phyloP scores from a whole-genome alignment of 2,113 vertebrate species.

The Lonchura striata region DNA sequence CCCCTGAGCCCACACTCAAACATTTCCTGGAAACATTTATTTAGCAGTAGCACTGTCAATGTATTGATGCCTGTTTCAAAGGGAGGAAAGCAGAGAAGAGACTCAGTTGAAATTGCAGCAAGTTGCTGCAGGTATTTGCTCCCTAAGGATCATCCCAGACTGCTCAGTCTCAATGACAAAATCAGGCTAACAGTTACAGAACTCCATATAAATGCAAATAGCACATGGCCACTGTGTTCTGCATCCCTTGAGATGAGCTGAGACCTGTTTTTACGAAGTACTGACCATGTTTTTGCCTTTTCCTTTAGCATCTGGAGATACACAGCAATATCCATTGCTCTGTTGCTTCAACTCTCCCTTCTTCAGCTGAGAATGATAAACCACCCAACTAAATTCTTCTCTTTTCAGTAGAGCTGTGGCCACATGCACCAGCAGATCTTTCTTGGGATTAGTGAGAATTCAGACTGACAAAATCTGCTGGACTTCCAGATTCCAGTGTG shows the following conservation, averaged over 20 bases:
- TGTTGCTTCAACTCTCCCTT: background rate
- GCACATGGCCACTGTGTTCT: background rate
- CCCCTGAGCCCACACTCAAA: background rate
- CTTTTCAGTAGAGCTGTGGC: background rate
- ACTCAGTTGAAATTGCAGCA: background rate
- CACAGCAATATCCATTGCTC: background rate
- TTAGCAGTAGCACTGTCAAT: background rate
- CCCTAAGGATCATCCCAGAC: background rate
- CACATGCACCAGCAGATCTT: background rate
- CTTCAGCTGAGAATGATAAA: background rate
- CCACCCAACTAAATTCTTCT: background rate
- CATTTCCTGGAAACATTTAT: slow-evolving; percentile 14
- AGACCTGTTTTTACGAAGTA: background rate
- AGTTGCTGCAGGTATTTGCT: background rate
- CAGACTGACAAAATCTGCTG: background rate
- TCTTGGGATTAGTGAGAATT: background rate
- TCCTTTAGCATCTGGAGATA: background rate
- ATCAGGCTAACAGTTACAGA: background rate
- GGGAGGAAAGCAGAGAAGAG: background rate
- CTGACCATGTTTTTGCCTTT: background rate
- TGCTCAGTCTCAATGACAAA: background rate
- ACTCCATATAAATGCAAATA: background rate
- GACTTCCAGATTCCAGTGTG: background rate
- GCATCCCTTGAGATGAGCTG: background rate
- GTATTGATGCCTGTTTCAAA: background rate